Base-by-base conservation (phyloP, 2,888 invertebrate genomes). In the Drosophila monieri region DNA sequence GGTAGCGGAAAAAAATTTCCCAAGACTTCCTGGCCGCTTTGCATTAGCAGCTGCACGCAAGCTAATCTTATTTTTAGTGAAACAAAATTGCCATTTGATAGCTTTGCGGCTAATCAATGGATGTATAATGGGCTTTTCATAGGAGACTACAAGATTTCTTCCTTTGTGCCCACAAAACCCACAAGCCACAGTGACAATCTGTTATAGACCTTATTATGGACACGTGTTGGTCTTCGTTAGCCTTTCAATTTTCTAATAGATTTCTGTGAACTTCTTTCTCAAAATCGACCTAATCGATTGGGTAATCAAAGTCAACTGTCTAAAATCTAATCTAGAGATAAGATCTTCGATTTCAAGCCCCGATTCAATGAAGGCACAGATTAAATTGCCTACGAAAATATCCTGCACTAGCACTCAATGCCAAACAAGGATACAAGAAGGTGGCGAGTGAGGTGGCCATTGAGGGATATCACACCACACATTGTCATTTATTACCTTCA, bases 401-500 rank as follows among this genome's bases (percentile, higher is more conserved):
- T 15, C 27, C 44, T 35, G 39, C 25, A 32, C 43, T 15, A 6
- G 43, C 25, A n/a, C 39, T 51, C 15, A 15, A 6, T 9, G 18
- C 10, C 15, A 27, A 15, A 44, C 23, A 12, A 39, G 56, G 18
- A 54, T 8, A 44, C 23, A 37, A 27, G 41, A 15, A 35, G 8
- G 52, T 35, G 37, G 44, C 23, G 39, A 41, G 49, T 21, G n/a
- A 12, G 49, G 56, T 35, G 35, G 64, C 59, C 70, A 77, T 35
- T 35, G 27, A 44, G 46, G 35, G 69, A 53, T 44, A 68, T 68
- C 43, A 67, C 68, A 61, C 54, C 46, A 41, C 44, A 79, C 80
- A 79, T 78, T 79, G 81, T 74, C 81, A 81, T 81, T 81, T 81
- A 81, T 81, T 83, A 81, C 81, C 80, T 83, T 74, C 78, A 67